Evolutionary conservation across 1,140 invertebrate species (phyloP), one percentile per base, ranked within the genome.

Genomic region (Drosophila bifasciata): DNA sequence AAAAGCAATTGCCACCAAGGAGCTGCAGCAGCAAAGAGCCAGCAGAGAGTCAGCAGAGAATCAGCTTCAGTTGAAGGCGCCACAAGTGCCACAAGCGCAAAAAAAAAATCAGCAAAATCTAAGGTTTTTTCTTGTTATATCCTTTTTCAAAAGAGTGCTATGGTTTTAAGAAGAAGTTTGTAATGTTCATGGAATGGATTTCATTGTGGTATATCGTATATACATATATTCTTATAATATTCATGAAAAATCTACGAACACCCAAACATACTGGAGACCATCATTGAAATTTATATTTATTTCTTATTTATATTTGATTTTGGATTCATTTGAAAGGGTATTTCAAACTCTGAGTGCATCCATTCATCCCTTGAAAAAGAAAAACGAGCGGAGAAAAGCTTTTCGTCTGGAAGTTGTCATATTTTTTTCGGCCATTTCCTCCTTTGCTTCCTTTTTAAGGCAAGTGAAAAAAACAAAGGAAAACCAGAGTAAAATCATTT

Each of bases 401-500:
- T 51, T 51, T 67, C 44, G 40, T 61, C 28, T 43, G 59, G 41
- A 64, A 72, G 51, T 56, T 62, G 43, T 63, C 51, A 73, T 46
- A 43, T 56, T 58, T 55, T 51, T 76, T 48, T 44, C 17, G 57
- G 36, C n/a, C 19, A 19, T 21, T 40, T 40, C 13, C 23, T 21
- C 15, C 2, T 23, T 15, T 15, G 19, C 23, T 51, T 9, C 19
- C 13, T 23, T 49, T 70, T 59, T 36, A 49, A 9, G 16, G 21
- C 9, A 1, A 11, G 1, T n/a, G 13, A 36, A 23, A 46, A 51
- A 62, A 73, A 57, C 52, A 73, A 56, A 57, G 43, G 32, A 46
- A 45, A 56, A 57, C 51, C 50, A 66, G 67, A 53, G 41, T 67
- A 60, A 81, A 77, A 72, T 62, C 60, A 50, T 72, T 79, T 83